phyloP scores from a whole-genome alignment of 2,113 vertebrate species.

The Zonotrichia leucophrys region DNA sequence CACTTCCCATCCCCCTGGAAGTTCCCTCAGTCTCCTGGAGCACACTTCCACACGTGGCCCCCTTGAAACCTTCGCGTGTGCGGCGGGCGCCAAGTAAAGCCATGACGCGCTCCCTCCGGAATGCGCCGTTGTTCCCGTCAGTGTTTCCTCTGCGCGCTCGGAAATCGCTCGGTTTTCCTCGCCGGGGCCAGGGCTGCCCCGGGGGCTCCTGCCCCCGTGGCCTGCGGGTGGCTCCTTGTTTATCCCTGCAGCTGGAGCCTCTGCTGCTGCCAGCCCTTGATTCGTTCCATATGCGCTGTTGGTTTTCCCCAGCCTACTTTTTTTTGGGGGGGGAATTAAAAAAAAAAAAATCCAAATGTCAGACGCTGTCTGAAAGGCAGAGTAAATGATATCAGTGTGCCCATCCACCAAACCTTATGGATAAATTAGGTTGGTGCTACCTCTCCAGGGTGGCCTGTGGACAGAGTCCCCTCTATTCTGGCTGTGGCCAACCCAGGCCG shows the following conservation, averaged over 20 bases:
- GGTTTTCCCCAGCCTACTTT: not conserved
- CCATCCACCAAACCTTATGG: not conserved
- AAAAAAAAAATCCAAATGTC: not conserved
- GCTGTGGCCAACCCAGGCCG: rapidly evolving
- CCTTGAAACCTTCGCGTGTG: not conserved
- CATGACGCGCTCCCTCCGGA: constrained; percentile 20
- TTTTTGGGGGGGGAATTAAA: not conserved
- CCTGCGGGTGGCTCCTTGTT: not conserved
- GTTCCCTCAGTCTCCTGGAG: not conserved
- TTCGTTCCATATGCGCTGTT: not conserved
- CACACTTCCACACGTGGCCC: constrained; percentile 17
- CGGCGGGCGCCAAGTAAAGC: not conserved
- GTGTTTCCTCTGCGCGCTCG: constrained; percentile 10
- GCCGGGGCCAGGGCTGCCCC: not conserved
- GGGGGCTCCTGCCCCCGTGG: not conserved
- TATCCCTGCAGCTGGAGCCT: constrained; percentile 26
- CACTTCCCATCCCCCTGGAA: not conserved
- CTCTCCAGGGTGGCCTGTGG: not conserved
- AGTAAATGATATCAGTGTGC: not conserved
- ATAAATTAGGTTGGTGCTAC: not conserved
- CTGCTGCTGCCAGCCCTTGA: not conserved
- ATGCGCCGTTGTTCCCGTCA: constrained; percentile 4
- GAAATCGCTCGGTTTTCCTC: not conserved
- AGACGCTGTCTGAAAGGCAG: not conserved
- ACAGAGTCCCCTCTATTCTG: constrained; percentile 25